Base-by-base conservation (phyloP, 2,113 vertebrate genomes). In the Chlorodrepanis virens region DNA sequence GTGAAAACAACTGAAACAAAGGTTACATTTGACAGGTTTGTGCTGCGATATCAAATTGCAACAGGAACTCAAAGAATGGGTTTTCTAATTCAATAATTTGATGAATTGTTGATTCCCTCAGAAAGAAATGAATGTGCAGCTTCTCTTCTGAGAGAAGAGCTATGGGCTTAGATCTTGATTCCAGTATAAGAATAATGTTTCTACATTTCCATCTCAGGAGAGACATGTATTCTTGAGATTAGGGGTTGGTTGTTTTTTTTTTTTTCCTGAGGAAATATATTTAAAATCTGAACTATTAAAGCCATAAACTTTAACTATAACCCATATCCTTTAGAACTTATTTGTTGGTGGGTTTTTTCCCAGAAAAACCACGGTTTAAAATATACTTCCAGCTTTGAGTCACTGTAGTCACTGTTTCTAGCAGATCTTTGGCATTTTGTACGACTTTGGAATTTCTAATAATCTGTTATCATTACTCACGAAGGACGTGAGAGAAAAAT, bases 91-190 rank as follows among this genome's bases (percentile, higher is more conserved):
- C 70, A 89, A 75, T n/a, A 50, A 65, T 80, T 72, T 49, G 47
- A 83, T 69, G n/a, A 89, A 86, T 31, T 92, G 42, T 33, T 80
- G 49, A 42, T 91, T 96, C 67, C 40, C 85, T 91, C 45, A 86
- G 69, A 93, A 95, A 65, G 2, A 72, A 83, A 60, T 18, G 0
- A 75, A 60, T 13, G 2, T 25, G 5, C 37, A 74, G 12, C 7
- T 23, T 53, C 15, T 45, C 23, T 63, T 63, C 50, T 44, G 31
- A 17, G 69, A 68, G 21, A 40, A 60, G 11, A 50, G 13, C 4
- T 14, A 22, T 8, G 21, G 14, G 22, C 19, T 29, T 37, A 52
- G 18, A 78, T 50, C 47, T 74, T 77, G 15, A 75, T 79, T 76
- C 53, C 71, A 86, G 35, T 23, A 60, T 37, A 69, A 82, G 53